Base-by-base conservation (phyloP, 2,797 vertebrate species). In the Megaceryle alcyon region DNA sequence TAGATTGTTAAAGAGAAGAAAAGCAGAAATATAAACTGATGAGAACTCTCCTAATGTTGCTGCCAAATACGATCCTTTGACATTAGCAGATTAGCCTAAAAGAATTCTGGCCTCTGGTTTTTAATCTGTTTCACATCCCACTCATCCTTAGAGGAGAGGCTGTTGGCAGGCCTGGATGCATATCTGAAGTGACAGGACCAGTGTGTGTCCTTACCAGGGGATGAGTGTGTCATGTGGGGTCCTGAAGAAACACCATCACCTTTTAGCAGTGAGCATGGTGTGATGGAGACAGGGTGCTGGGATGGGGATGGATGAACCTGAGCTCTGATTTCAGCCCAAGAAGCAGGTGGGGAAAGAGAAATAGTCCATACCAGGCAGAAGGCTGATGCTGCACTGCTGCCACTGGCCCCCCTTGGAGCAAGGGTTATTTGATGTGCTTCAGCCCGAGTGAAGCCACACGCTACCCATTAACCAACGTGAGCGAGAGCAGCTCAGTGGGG, bases 11-110 rank as follows among this genome's bases (percentile, higher is more conserved):
- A 82, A 82, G 46, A 64, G 68, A 94, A 94, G 86, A 92, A 93
- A 83, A 63, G 56, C 86, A 95, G 92, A 86, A 92, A 82, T 72
- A 82, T 5, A 88, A 91, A 69, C 73, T n/a, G 70, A 73, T 82
- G 92, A 96, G 86, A 76, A 25, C 51, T 96, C 73, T 65, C 61
- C 82, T 92, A 75, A 22, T 13, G 73, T 29, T 49, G 49, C 86
- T 95, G 90, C 88, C 94, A 94, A 94, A 84, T 33, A 59, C 1
- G 20, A 88, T 88, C 90, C 88, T 84, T 84, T 51, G 76, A 88
- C 86, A 86, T 77, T 79, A 90, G 81, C 71, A 96, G 93, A 84
- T 96, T 76, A 90, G 81, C 70, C 29, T 82, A 33, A 85, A 93
- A 73, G 75, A 61, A 59, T 23, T 43, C 92, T 66, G 88, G 80